Evolutionary conservation across 2,888 invertebrate species (phyloP), one percentile per base, ranked within the genome.

Genomic region (Dastarcus helophoroides): DNA sequence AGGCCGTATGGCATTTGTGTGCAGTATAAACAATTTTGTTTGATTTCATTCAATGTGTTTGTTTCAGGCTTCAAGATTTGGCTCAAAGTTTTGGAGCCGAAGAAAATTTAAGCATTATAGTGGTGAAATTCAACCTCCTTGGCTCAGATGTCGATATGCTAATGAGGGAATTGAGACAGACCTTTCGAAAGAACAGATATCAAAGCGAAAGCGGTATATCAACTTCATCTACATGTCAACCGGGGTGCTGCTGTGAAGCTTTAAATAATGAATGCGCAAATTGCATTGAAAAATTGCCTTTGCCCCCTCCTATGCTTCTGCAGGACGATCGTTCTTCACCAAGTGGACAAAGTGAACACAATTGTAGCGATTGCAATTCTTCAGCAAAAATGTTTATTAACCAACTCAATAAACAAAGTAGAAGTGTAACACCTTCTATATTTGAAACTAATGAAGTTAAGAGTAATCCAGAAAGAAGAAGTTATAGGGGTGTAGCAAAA

Each of bases 21-120:
- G n/a, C n/a, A n/a, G n/a, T n/a, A n/a, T n/a, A n/a, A n/a, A n/a
- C n/a, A n/a, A n/a, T n/a, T n/a, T n/a, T n/a, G n/a, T n/a, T n/a
- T n/a, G n/a, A n/a, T n/a, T n/a, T n/a, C n/a, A n/a, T n/a, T n/a
- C n/a, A n/a, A n/a, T n/a, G n/a, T n/a, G n/a, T n/a, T n/a, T n/a
- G n/a, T n/a, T n/a, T n/a, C n/a, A n/a, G n/a, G n/a, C 63, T 89
- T 19, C 84, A 88, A 55, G 88, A 89, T 54, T 65, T 89, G 30
- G 86, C 85, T 0, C 88, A 89, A 60, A 85, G 89, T 41, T 93
- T 90, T 51, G 90, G 90, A 0, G 81, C 82, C 3, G 81, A 82
- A 46, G 86, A 88, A 43, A 90, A 90, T 56, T 63, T 93, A 27
- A 89, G 88, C 40, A 73, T 91, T 3, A 71, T 93, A 35, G 82